A percentile compares a stretch with the other conserved stretches of the same genome.
phyloP scores from a whole-genome alignment of 1,140 invertebrate genomes.

The Steinernema feltiae region DNA sequence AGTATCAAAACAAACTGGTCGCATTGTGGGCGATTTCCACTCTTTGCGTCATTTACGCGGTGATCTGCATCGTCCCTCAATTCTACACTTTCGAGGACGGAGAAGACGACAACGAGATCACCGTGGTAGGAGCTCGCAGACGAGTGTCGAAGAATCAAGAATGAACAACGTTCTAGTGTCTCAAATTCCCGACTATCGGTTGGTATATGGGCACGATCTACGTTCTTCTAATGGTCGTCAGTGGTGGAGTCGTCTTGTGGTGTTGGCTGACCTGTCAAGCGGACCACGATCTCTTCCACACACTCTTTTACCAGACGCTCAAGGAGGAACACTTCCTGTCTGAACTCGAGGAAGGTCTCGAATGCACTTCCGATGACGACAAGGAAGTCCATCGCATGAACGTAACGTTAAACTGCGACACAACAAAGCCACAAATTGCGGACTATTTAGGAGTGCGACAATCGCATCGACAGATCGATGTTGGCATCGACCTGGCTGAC shows the following conservation, averaged over 20 bases:
- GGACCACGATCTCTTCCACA: slow-evolving; percentile 4
- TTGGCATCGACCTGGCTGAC: neutral
- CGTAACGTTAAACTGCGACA: no score
- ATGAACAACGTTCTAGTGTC: neutral
- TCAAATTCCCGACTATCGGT: neutral
- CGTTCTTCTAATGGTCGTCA: neutral
- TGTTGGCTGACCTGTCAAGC: neutral
- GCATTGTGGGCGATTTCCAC: neutral
- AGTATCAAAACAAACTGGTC: neutral
- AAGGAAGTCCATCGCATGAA: slow-evolving; percentile 4
- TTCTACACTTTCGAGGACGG: neutral
- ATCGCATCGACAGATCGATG: neutral
- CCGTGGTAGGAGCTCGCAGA: neutral
- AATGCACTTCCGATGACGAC: neutral
- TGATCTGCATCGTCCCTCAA: neutral
- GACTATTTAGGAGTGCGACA: slow-evolving; percentile 7
- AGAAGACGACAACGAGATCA: neutral
- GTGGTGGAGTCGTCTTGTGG: neutral
- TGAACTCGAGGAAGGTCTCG: neutral
- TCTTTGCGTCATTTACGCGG: neutral
- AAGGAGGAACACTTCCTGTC: slow-evolving; percentile 9
- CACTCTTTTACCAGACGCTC: neutral
- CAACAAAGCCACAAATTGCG: no score
- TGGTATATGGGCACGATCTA: neutral
- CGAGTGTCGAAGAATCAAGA: no score